Evolutionary conservation across 2,797 vertebrate species (phyloP).

Genomic region (Manis crassicaudata): DNA sequence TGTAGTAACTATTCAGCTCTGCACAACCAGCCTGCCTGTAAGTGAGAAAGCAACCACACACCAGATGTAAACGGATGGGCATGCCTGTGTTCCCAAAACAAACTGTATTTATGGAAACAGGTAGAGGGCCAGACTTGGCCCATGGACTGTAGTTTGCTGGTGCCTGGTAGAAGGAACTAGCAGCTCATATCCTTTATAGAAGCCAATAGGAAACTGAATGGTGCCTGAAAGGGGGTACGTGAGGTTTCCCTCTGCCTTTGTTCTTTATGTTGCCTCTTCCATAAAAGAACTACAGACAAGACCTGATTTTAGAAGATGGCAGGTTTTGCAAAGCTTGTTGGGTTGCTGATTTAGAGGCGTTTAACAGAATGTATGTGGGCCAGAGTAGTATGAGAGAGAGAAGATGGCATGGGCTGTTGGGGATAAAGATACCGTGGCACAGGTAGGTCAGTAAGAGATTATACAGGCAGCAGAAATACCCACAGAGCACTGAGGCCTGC

Average conservation of each 20-base stretch:
- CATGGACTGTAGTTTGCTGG: not conserved
- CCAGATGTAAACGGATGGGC: not conserved
- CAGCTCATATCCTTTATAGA: not conserved
- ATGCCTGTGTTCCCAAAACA: not conserved
- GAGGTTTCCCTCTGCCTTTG: not conserved
- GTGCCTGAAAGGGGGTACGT: not conserved
- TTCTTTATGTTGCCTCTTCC: not conserved
- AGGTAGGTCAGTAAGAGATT: conserved; percentile 27
- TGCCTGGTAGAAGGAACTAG: not conserved
- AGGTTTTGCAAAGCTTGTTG: conserved; percentile 17
- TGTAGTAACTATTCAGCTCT: not conserved
- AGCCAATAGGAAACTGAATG: not conserved
- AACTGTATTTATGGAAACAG: conserved; percentile 52
- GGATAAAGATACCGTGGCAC: not conserved
- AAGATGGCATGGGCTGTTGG: not conserved
- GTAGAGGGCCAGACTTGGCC: not conserved
- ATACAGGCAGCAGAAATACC: not conserved
- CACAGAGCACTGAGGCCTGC: not conserved
- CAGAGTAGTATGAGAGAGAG: not conserved
- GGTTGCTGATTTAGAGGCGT: not conserved
- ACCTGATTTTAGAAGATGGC: conserved; percentile 41
- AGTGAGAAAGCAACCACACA: not conserved
- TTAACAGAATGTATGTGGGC: conserved; percentile 3
- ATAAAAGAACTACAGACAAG: not conserved
- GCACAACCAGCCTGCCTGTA: not conserved